Conservation (phyloP, 2,888 invertebrate species). For the Apodemia mormo region DNA sequence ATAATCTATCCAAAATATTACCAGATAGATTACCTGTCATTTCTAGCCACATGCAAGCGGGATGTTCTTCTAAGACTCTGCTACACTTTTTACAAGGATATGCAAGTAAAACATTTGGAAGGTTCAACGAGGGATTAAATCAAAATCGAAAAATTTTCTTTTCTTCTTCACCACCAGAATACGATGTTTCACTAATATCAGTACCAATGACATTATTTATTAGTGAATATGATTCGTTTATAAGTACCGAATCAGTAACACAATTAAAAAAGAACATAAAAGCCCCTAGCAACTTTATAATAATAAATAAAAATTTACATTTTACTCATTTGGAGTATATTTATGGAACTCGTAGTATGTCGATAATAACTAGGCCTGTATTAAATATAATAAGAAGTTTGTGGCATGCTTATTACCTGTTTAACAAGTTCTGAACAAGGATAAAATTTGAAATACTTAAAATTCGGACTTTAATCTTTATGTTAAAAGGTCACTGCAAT, state of each 20-base stretch:
- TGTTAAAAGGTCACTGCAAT: no score
- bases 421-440: no score
- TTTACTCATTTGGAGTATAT: conserved; percentile 69
- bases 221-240: conserved; percentile 66
- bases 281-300: conserved; percentile 48
- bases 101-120: conserved; percentile 55
- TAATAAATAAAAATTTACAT: conserved; percentile 53
- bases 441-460: no score
- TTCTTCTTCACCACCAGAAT: conserved; percentile 52
- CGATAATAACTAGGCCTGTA: conserved; percentile 53
- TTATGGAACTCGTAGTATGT: conserved; percentile 59
- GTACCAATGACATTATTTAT: conserved; percentile 56
- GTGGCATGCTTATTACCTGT: conserved; percentile 34
- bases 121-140: conserved; percentile 55
- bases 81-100: conserved; percentile 65
- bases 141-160: conserved; percentile 52
- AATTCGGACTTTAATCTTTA: no score
- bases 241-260: conserved; percentile 52
- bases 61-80: conserved; percentile 59
- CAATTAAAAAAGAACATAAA: conserved; percentile 49
- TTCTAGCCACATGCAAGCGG: conserved; percentile 64
- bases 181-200: conserved; percentile 53
- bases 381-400: conserved; percentile 43
- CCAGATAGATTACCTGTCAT: conserved; percentile 54
- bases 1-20: conserved; percentile 50